A percentile compares a stretch with the other conserved stretches of the same genome.
These are phyloP conservation scores for Yponomeuta malinellus DNA, from an alignment of 2,888 invertebrate genomes.

Conservation along the genomic window DNA sequence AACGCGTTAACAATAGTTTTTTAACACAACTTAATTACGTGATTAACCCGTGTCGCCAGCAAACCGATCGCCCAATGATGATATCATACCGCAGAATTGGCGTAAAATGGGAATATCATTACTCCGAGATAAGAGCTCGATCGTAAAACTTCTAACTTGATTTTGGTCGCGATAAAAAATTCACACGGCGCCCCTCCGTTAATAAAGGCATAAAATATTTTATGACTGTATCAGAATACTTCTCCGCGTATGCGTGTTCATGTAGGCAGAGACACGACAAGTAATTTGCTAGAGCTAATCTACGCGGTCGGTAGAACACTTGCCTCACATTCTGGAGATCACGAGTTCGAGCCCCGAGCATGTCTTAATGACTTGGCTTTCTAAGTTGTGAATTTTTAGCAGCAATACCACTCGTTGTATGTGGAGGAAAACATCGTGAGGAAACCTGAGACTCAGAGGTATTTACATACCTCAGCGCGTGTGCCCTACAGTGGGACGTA, in stretches of 20 bases:
- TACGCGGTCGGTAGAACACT: too few species aligned
- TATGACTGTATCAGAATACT: slow-evolving; percentile 12
- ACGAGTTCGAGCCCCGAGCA: too few species aligned
- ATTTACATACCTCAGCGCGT: too few species aligned
- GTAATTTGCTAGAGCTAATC: background rate
- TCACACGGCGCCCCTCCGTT: slow-evolving; percentile 15
- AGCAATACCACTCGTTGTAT: too few species aligned
- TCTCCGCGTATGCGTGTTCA: background rate
- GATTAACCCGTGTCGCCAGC: background rate
- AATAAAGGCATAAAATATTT: slow-evolving; percentile 19
- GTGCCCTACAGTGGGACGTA: too few species aligned
- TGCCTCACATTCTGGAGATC: too few species aligned
- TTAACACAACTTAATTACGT: background rate
- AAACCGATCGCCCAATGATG: background rate
- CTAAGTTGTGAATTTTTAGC: too few species aligned
- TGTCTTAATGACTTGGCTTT: too few species aligned
- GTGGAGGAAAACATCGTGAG: too few species aligned
- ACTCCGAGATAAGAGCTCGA: slow-evolving; percentile 9
- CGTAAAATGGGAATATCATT: slow-evolving; percentile 15
- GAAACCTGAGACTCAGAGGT: too few species aligned
- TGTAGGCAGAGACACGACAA: background rate
- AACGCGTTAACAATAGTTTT: too few species aligned
- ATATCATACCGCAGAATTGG: slow-evolving; percentile 8
- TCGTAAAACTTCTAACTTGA: slow-evolving; percentile 14
- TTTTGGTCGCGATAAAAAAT: slow-evolving; percentile 12